These are phyloP conservation scores for Drosophila neonasuta DNA, from an alignment of 2,888 invertebrate genomes.

Conservation along the genomic window DNA sequence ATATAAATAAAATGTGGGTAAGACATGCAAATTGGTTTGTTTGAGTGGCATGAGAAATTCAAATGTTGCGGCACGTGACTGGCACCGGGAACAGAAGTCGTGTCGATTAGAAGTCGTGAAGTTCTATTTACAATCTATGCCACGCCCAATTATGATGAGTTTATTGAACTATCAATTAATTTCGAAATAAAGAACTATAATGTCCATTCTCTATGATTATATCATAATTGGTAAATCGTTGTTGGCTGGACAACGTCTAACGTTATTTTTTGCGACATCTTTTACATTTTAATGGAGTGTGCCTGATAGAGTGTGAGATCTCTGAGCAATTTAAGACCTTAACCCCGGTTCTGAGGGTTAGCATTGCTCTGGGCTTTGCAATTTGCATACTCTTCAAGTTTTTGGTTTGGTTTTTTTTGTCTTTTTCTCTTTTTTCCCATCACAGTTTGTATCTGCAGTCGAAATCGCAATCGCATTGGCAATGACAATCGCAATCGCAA, in stretches of 20 bases:
- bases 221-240: conserved; percentile 47
- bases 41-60: conserved; percentile 31
- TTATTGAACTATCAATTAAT: conserved; percentile 51
- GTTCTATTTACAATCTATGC: conserved; percentile 10
- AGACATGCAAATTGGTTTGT: conserved; percentile 38
- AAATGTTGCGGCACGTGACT: conserved; percentile 34
- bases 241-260: not conserved
- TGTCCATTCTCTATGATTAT: conserved; percentile 37
- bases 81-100: not conserved
- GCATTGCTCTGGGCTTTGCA: conserved; percentile 27
- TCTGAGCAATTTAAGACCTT: conserved; percentile 48
- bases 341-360: conserved; percentile 62
- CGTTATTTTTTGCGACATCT: conserved; percentile 33
- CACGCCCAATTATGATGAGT: conserved; percentile 40
- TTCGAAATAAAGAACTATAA: not conserved
- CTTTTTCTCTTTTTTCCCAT: conserved; percentile 12
- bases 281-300: conserved; percentile 50
- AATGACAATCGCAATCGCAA: conserved; percentile 32
- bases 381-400: conserved; percentile 51
- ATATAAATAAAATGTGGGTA: conserved; percentile 30
- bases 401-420: conserved; percentile 15
- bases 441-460: conserved; percentile 48
- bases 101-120: conserved; percentile 1
- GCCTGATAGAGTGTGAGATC: not conserved
- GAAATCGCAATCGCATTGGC: conserved; percentile 42